Base-by-base conservation (phyloP, 2,113 vertebrate species). In the Gobio gobio region DNA sequence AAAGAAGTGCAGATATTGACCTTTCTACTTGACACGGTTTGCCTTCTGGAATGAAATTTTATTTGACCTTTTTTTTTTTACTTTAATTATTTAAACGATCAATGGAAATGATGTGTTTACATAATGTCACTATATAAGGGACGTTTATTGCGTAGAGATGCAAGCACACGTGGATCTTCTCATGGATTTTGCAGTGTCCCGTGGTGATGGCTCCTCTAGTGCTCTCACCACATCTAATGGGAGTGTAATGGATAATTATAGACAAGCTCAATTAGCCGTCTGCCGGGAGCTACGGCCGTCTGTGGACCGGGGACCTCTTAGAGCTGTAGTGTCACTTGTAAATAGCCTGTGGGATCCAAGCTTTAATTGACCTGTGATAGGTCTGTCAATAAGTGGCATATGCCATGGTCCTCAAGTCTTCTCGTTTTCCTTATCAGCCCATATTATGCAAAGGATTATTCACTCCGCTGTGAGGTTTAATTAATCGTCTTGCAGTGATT, bases 381-480 rank as follows among this genome's bases (percentile, higher is more conserved):
- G 16, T 74, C 43, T 16, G 66, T 87, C 82, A 54, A 72, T 56
- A 82, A 85, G 84, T 87, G 87, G 49, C 66, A 77, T 87, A 29
- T 58, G 61, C 18, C 47, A 4, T 36, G 22, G 22, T 83, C 5
- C 51, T 59, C 45, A n/a, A 84, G 45, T 0, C 20, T 29, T 68
- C 5, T 45, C 2, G 59, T 47, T 83, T 85, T 47, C 78, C 70
- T 85, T 73, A 87, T 63, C 64, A 89, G 81, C 7, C 2, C 86
- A 87, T 78, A 86, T 90, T 91, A 90, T 91, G 86, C 89, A 91
- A 89, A 47, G 78, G 58, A 82, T 88, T 77, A 82, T 36, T 49
- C 20, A 40, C 16, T 81, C 68, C 26, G 59, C 82, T 45, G 14
- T 80, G 40, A 56, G 33, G n/a, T 83, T 73, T 43, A 64, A 45